Base-by-base conservation (phyloP, 2,113 vertebrate genomes). In the Pleuronectes platessa region DNA sequence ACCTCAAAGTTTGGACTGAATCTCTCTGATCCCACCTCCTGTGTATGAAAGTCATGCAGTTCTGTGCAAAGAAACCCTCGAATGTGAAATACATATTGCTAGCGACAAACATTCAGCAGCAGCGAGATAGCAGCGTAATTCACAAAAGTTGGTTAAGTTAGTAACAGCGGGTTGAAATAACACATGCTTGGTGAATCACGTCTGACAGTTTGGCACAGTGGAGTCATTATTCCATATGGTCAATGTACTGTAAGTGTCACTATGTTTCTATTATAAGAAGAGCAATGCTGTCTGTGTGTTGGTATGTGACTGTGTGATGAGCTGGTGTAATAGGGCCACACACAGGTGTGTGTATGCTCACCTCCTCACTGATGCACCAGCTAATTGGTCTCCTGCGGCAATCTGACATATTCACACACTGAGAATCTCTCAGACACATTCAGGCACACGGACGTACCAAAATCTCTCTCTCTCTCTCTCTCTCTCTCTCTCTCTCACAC, bases 361-460 rank as follows among this genome's bases (percentile, higher is more conserved):
- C 84, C 87, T 92, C 87, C 91, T 90, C 91, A 91, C 86, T 91
- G 85, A 92, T 91, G 85, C 91, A 84, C 83, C 87, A 89, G 81
- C 90, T 94, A 94, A 94, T 94, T 94, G 93, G 93, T 93, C 93
- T 94, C 93, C 92, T 89, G 92, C 89, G 91, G 87, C 90, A 86
- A 83, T 70, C 86, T 92, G 92, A 93, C 90, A 93, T 64, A 90
- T 91, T 88, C 87, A 80, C 83, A 88, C 77, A 84, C 71, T 78
- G 69, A 74, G 59, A 53, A 75, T 74, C 79, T 68, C 74, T 42
- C 71, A 2, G 79, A 68, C 77, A 40, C 66, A 68, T 53, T n/a
- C 69, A 85, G 68, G 72, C 63, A 59, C 81, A 74, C 67, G 54
- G 68, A 73, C 73, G 68, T 75, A 74, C 27, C 58, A 71, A 63